Percentiles rank a stretch among this genome's conserved stretches.
These are phyloP conservation scores for Turritopsis dohrnii DNA, from an alignment of 30 jellyfish, hydroid and myxozoan genomes.

Conservation along the genomic window DNA sequence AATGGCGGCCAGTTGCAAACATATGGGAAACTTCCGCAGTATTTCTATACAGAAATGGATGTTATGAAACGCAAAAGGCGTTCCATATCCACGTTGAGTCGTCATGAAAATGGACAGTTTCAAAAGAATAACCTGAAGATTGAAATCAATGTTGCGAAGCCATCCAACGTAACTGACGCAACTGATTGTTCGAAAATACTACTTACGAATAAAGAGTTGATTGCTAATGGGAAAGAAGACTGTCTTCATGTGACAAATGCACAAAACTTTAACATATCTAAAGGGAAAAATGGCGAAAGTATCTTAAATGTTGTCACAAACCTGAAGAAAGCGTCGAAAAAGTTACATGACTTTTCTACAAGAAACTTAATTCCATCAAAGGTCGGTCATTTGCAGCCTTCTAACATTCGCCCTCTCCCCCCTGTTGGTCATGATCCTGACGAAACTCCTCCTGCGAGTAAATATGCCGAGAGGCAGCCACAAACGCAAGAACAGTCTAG, in stretches of 20 bases:
- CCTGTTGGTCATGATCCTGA: conserved; percentile 46
- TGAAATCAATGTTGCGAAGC: not conserved
- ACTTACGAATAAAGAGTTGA: not conserved
- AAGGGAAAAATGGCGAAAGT: not conserved
- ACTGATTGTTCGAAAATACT: not conserved
- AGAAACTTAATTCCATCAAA: conserved; percentile 32
- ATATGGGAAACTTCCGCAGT: not conserved
- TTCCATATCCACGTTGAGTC: not conserved
- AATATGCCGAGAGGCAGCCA: not conserved
- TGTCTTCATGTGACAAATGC: not conserved
- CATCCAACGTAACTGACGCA: not conserved
- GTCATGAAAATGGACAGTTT: not conserved
- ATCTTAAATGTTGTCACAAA: not conserved
- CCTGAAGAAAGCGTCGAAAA: not conserved
- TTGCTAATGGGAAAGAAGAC: not conserved
- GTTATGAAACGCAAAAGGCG: not conserved
- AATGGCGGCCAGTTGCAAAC: not conserved
- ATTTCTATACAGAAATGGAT: not conserved
- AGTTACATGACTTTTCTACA: not conserved
- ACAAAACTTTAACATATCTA: not conserved
- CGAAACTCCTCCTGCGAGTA: conserved; percentile 3
- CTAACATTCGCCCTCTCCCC: conserved; percentile 34
- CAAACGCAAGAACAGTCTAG: not conserved
- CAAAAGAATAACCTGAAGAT: not conserved
- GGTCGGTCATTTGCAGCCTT: conserved; percentile 36